Evolutionary conservation across 2,113 vertebrate genomes (phyloP).

Genomic region (Salvelinus alpinus): DNA sequence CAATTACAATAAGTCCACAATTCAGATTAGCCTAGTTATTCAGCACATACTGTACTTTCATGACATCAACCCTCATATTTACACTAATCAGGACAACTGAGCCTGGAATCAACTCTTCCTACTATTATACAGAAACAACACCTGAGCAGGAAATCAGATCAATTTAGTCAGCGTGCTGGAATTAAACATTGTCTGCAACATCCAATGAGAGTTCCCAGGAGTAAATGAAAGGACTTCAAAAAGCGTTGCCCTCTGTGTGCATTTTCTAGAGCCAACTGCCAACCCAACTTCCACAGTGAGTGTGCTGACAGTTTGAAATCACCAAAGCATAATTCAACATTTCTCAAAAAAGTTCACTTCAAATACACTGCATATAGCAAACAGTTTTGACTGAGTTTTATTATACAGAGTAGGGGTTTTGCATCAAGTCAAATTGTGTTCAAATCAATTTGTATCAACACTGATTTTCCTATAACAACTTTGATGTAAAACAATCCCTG

Average conservation of each 20-base stretch:
- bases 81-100: too few species aligned
- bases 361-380: background rate
- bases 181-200: background rate
- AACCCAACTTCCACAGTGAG: background rate
- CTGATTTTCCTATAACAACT: background rate
- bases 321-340: background rate
- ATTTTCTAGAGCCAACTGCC: background rate
- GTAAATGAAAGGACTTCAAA: background rate
- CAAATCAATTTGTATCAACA: background rate
- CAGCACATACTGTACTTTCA: too few species aligned
- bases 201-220: background rate
- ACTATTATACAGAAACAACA: background rate
- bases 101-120: too few species aligned
- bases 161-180: background rate
- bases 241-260: background rate
- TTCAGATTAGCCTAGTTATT: too few species aligned
- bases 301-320: background rate
- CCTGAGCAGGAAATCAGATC: background rate
- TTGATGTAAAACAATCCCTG: constrained; percentile 25
- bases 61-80: too few species aligned
- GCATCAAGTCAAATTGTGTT: background rate
- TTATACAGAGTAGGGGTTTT: too few species aligned
- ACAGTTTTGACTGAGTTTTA: background rate
- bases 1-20: too few species aligned
- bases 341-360: background rate